A percentile compares a stretch with the other conserved stretches of the same genome.
Conservation (phyloP, 1,140 invertebrate species). For the Pachyrhynchus sulphureomaculatus region DNA sequence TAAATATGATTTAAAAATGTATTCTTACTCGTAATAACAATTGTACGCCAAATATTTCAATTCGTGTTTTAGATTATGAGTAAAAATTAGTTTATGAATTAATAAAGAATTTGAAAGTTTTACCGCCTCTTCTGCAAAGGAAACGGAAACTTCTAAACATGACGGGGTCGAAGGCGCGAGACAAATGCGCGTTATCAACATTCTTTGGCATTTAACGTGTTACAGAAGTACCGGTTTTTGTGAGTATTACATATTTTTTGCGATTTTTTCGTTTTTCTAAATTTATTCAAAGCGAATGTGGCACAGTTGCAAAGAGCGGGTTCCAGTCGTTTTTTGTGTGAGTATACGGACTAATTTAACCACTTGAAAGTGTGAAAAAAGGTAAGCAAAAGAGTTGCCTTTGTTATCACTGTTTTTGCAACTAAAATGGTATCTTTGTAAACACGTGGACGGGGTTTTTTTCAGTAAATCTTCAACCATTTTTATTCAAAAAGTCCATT, state of each 20-base stretch:
- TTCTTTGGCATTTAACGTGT: conserved; percentile 32
- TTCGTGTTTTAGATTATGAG: too few species aligned
- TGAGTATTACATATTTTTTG: conserved; percentile 11
- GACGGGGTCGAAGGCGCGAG: conserved; percentile 1
- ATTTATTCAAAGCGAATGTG: conserved; percentile 34
- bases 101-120: too few species aligned
- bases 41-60: too few species aligned
- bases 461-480: neutral
- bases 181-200: conserved; percentile 15
- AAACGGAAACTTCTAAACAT: conserved; percentile 12
- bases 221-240: conserved; percentile 30
- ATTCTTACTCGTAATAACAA: too few species aligned
- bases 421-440: conserved; percentile 29
- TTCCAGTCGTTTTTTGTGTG: conserved; percentile 13
- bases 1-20: too few species aligned
- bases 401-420: conserved; percentile 30
- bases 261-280: conserved; percentile 18
- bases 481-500: neutral
- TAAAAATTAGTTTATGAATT: too few species aligned
- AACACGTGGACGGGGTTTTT: conserved; percentile 35
- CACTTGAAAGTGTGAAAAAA: conserved; percentile 34
- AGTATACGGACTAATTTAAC: conserved; percentile 30
- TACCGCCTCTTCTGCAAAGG: neutral
- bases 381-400: conserved; percentile 31
- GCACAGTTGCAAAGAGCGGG: conserved; percentile 18